Evolutionary conservation across 2,113 vertebrate genomes (phyloP).

Genomic region (Anarrhichthys ocellatus): DNA sequence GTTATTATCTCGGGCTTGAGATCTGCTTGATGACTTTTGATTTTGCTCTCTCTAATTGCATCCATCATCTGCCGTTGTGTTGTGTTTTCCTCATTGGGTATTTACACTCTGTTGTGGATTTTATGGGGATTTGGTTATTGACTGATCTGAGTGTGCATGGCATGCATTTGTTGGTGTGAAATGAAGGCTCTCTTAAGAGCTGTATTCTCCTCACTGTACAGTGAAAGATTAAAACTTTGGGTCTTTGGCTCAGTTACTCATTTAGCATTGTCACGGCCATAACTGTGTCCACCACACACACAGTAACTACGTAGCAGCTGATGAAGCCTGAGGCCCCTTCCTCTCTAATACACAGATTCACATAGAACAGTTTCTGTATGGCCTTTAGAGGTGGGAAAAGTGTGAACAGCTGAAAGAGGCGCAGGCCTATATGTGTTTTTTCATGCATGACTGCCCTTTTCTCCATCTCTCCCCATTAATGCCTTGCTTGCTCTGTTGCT

Average conservation of each 20-base stretch:
- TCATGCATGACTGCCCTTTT: conserved; percentile 46
- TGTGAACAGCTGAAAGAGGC: conserved; percentile 15
- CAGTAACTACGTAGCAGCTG: conserved; percentile 17
- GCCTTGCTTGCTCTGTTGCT: conserved; percentile 54
- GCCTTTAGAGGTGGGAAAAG: conserved; percentile 13
- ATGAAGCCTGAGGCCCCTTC: not conserved
- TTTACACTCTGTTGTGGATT: not conserved
- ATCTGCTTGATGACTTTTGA: conserved; percentile 4
- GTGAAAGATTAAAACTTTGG: not conserved
- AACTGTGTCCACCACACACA: not conserved
- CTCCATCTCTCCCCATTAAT: conserved; percentile 58
- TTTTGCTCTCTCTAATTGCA: conserved; percentile 13
- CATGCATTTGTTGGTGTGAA: not conserved
- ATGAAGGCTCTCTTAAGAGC: not conserved
- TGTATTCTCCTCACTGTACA: conserved; percentile 22
- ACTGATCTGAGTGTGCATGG: not conserved
- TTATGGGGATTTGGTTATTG: conserved; percentile 16
- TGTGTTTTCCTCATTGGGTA: conserved; percentile 15
- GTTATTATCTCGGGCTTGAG: not conserved
- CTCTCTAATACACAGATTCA: not conserved
- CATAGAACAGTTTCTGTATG: conserved; percentile 13
- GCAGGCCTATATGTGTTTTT: conserved; percentile 21
- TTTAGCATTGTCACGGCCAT: conserved; percentile 15
- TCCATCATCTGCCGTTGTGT: conserved; percentile 8
- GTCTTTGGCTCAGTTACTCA: conserved; percentile 1